Evolutionary conservation across 2,888 invertebrate genomes (phyloP).

Genomic region (Phytoseiulus persimilis): DNA sequence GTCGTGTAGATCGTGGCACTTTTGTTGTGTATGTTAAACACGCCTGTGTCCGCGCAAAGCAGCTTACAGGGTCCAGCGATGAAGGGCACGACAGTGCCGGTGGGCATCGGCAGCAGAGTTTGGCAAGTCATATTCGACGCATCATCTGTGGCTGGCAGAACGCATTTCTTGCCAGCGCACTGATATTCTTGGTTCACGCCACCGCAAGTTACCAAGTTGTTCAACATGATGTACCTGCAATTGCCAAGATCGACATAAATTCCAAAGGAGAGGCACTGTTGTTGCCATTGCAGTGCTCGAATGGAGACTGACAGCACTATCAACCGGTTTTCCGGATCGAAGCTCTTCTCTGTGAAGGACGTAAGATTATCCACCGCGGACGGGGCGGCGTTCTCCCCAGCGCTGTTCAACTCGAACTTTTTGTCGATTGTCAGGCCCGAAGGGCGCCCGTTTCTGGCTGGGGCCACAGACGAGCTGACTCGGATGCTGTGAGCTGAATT

Average conservation of each 20-base stretch:
- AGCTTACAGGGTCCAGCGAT: neutral
- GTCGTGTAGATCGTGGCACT: neutral
- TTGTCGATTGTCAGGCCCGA: too few species aligned
- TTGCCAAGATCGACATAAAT: too few species aligned
- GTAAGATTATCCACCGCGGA: too few species aligned
- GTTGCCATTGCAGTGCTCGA: too few species aligned
- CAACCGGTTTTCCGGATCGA: too few species aligned
- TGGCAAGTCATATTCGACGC: neutral
- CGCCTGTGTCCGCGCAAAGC: slow-evolving; percentile 1
- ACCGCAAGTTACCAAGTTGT: neutral
- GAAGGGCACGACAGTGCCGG: neutral
- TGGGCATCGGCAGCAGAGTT: neutral
- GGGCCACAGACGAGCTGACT: too few species aligned
- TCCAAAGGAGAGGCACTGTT: too few species aligned
- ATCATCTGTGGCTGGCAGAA: neutral
- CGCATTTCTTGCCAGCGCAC: neutral
- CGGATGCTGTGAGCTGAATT: neutral
- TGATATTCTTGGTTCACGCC: neutral
- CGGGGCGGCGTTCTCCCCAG: too few species aligned
- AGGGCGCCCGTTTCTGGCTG: too few species aligned
- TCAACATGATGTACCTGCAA: slow-evolving; percentile 28
- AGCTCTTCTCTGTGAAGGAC: too few species aligned
- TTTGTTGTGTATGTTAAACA: neutral
- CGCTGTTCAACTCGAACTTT: too few species aligned
- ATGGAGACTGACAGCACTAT: too few species aligned